Evolutionary conservation across 2,113 vertebrate species (phyloP), one percentile per base, ranked within the genome.

Genomic region (Pangasianodon gigas): DNA sequence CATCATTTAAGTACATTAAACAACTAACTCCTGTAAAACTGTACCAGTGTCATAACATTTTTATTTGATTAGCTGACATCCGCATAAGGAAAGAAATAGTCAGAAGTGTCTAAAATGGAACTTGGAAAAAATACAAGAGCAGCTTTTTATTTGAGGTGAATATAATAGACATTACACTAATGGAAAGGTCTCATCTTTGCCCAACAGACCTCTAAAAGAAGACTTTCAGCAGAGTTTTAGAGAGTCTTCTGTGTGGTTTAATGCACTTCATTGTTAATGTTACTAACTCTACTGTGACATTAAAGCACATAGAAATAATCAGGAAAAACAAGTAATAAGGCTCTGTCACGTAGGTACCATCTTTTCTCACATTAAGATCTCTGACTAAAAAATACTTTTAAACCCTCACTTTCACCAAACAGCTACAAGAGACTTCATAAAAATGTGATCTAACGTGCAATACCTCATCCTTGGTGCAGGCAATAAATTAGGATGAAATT

Each of bases 71-170:
- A 67, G 41, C 29, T 48, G 44, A 77, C 14, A 86, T 84, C 54
- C n/a, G 14, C 5, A 56, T 48, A 37, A 54, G 44, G 32, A 87
- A 69, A n/a, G n/a, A 77, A 54, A 52, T 11, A n/a, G 54, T 56
- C 24, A 81, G 46, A 79, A 75, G 21, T 46, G 26, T 85, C 71
- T 85, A 24, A 67, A 79, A 86, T 69, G 75, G 9, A 86, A 52
- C 37, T 41, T 80, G 85, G 11, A 74, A 84, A 44, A 48, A 81
- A 54, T 32, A 82, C 79, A 87, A 90, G 46, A 90, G 89, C 89
- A 90, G 89, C 89, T 69, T 90, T 54, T 69, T 82, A 71, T 58
- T 46, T 90, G 60, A 56, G 74, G 89, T 81, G 75, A 51, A 82
- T 32, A 58, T 32, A 87, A 81, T 11, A 82, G 75, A 71, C 0